Conservation (phyloP, 23 tunicate genomes). For the Corella eumyota region DNA sequence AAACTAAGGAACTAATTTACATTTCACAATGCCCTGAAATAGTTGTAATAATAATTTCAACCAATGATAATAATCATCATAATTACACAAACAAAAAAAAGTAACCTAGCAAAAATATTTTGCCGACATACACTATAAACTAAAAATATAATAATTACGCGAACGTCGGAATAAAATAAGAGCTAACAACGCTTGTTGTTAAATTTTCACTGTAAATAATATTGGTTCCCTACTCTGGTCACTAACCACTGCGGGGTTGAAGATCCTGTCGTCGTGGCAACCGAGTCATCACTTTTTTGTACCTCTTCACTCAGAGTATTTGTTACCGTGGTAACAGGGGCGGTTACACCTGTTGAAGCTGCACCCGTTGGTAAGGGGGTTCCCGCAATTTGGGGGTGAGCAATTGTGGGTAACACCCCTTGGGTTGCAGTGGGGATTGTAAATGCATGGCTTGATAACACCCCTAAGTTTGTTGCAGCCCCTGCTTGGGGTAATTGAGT, state of each 20-base stretch:
- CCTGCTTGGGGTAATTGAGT: no score
- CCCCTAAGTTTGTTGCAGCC: no score
- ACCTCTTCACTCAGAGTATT: constrained; percentile 5
- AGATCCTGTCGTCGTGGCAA: neutral
- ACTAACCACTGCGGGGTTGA: no score
- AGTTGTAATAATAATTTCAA: no score
- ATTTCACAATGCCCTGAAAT: no score
- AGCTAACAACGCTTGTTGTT: neutral
- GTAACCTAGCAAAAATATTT: no score
- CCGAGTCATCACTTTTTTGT: constrained; percentile 5
- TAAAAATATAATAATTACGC: neutral
- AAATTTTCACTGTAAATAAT: neutral
- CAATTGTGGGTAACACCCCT: neutral
- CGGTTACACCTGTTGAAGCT: constrained; percentile 12
- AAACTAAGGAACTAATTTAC: no score
- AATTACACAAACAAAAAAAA: no score
- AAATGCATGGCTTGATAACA: no score
- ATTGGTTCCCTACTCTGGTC: neutral
- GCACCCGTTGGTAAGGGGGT: constrained; percentile 16
- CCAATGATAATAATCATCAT: no score
- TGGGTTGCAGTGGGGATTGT: no score
- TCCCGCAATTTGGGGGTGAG: constrained; percentile 5
- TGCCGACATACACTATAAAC: neutral
- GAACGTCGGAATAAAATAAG: neutral
- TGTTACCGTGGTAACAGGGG: constrained; percentile 11